Base-by-base conservation (phyloP, 2,888 invertebrate genomes). In the Apamea sordens region DNA sequence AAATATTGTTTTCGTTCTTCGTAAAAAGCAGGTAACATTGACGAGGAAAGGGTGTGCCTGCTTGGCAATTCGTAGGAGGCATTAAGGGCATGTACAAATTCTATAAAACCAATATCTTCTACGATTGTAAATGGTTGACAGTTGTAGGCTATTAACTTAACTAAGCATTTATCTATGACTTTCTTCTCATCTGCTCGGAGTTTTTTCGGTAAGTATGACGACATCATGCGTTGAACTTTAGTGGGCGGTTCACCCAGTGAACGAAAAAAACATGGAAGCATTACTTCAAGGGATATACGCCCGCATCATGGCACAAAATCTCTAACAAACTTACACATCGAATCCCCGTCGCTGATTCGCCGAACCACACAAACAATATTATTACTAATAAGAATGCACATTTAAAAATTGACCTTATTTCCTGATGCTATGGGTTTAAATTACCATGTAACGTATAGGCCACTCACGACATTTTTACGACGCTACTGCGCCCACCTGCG, bases 81-180 rank as follows among this genome's bases (percentile, higher is more conserved):
- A 77, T 81, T 77, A 65, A 77, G 71, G 59, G 74, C 77, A 67
- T 77, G 74, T 59, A 77, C 75, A 77, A 81, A 81, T 64, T 77
- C 74, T 61, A 41, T 81, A 44, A 81, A 81, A 65, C 77, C 77
- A 71, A 61, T 72, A 81, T 81, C 75, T 64, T 81, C 68, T 32
- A 78, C 78, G 28, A 74, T 78, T 44, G 56, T 56, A 72, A 77
- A 77, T 28, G 73, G 68, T 75, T 76, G 79, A 50, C 70, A 75
- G 67, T 79, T 76, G 32, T 75, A 75, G 56, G 75, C 71, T 72
- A 79, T 79, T 56, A 79, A 50, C 28, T 76, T 69, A 72, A 80
- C 59, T 47, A 80, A 67, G 75, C 73, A 80, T 72, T 76, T 76
- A 59, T 76, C 73, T 68, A 68, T 72, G 44, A 65, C 59, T 53